Base-by-base conservation (phyloP, 2,888 invertebrate species). In the Eumacrocentrus americanus region DNA sequence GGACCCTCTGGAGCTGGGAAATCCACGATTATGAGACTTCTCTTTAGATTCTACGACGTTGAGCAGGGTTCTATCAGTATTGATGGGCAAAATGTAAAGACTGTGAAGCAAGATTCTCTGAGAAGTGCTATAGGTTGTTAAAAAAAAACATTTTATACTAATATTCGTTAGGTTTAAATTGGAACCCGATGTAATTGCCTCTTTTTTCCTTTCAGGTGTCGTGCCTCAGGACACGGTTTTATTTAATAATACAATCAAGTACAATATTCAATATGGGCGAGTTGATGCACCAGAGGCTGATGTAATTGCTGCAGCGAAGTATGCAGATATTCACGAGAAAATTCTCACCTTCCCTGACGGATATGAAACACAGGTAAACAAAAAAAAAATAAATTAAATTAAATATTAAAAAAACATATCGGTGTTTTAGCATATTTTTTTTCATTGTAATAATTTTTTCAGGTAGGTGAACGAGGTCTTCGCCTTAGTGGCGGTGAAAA, bases 141-240 rank as follows among this genome's bases (percentile, higher is more conserved):
- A n/a, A n/a, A n/a, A n/a, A n/a, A n/a, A n/a, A n/a, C n/a, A n/a
- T n/a, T n/a, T n/a, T n/a, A n/a, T n/a, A n/a, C n/a, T n/a, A n/a
- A n/a, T n/a, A n/a, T n/a, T n/a, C n/a, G n/a, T n/a, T n/a, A n/a
- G n/a, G n/a, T n/a, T n/a, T n/a, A n/a, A n/a, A n/a, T n/a, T n/a
- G n/a, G n/a, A n/a, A n/a, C n/a, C n/a, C n/a, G n/a, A n/a, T n/a
- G n/a, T n/a, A n/a, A n/a, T n/a, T n/a, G n/a, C n/a, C n/a, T n/a
- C n/a, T n/a, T n/a, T n/a, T n/a, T 6, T 29, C 9, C 9, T 69
- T 70, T 1, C 55, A 77, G 78, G 94, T 9, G 94, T 99, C 29
- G 98, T 99, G 38, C 98, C 99, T 1, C 98, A 98, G 80, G 97
- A 97, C 75, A 97, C 96, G 0, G 96, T 97, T 40, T 85, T 98